phyloP scores from a whole-genome alignment of 2,888 invertebrate species.

The Aromia moschata region DNA sequence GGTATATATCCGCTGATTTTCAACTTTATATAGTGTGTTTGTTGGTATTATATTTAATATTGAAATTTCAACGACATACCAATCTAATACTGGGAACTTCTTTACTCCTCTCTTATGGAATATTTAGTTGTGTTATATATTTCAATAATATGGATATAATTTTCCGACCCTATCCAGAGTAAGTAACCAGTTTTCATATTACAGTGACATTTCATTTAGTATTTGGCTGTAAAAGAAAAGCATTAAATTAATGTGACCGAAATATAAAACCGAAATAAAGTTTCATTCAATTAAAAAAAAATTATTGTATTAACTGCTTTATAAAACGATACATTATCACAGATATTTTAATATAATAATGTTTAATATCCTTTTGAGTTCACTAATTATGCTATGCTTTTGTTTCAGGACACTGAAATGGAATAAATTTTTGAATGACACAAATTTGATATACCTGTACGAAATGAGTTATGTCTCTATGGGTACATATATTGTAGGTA shows the following conservation, averaged over 20 bases:
- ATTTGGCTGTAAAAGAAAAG: too few species aligned
- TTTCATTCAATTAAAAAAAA: too few species aligned
- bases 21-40: slow-evolving; percentile 18
- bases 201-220: too few species aligned
- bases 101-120: slow-evolving; percentile 5
- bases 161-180: slow-evolving; percentile 12
- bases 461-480: neutral
- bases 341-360: too few species aligned
- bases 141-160: slow-evolving; percentile 7
- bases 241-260: too few species aligned
- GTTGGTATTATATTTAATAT: slow-evolving; percentile 7
- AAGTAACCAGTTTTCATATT: too few species aligned
- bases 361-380: too few species aligned
- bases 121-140: slow-evolving; percentile 5
- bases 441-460: neutral
- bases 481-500: slow-evolving; percentile 1
- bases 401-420: slow-evolving; percentile 1
- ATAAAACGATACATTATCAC: too few species aligned
- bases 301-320: too few species aligned
- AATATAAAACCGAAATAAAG: too few species aligned
- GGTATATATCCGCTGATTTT: slow-evolving; percentile 20
- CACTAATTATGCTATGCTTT: neutral
- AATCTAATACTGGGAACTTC: neutral
- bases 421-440: neutral
- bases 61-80: slow-evolving; percentile 8